Conservation (phyloP, 2,113 vertebrate genomes). For the Dendropsophus ebraccatus region DNA sequence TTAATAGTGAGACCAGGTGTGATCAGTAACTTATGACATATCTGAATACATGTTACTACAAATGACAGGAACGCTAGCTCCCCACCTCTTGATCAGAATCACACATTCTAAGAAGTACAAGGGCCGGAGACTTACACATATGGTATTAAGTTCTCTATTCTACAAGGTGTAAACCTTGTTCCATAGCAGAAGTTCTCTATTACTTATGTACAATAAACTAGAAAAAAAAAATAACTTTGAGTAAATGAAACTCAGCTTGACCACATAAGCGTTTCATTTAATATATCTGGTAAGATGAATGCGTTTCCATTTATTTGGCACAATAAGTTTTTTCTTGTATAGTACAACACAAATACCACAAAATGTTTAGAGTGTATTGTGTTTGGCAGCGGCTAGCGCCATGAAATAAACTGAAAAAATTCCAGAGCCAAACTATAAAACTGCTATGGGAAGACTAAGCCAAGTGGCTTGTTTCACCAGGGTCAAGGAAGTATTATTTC, state of each 20-base stretch:
- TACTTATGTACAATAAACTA: background rate
- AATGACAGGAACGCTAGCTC: too few relatives aligned
- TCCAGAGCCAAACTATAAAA: conserved; percentile 50
- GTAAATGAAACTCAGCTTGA: conserved; percentile 28
- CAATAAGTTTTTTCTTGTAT: conserved; percentile 12
- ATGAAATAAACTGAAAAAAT: conserved; percentile 33
- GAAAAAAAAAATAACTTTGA: conserved; percentile 19
- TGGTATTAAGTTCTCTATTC: background rate
- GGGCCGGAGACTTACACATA: background rate
- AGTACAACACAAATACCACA: conserved; percentile 43
- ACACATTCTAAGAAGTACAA: background rate
- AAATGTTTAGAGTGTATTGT: conserved; percentile 41
- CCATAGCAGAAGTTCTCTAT: background rate
- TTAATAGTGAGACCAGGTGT: too few relatives aligned
- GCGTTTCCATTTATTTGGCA: conserved; percentile 31
- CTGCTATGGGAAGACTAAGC: background rate
- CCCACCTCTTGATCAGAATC: background rate
- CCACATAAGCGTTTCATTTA: conserved; percentile 10
- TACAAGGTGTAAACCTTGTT: conserved; percentile 17
- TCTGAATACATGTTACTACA: too few relatives aligned
- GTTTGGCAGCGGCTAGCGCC: conserved; percentile 40
- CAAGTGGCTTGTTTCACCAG: conserved; percentile 28
- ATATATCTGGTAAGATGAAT: conserved; percentile 29
- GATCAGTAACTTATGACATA: too few relatives aligned
- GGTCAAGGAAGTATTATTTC: conserved; percentile 47